These are phyloP conservation scores for Euphonia xanthogaster DNA, from an alignment of 2,797 vertebrate species.

Conservation along the genomic window DNA sequence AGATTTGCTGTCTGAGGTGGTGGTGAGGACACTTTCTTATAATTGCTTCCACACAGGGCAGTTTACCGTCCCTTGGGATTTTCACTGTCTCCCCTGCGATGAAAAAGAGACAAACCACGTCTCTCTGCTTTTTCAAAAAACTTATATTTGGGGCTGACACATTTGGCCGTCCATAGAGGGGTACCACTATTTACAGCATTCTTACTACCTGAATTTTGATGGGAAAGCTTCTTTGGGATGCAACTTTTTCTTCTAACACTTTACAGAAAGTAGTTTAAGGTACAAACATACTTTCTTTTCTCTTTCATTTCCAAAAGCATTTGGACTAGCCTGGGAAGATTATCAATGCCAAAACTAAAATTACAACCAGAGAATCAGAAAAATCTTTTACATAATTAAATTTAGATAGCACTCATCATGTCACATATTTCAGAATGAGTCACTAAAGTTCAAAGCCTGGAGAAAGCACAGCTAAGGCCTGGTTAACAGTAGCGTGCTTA, in stretches of 20 bases:
- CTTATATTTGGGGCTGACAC: background rate
- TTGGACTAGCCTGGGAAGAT: background rate
- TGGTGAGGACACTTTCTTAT: background rate
- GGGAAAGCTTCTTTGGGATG: background rate
- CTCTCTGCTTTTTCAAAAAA: background rate
- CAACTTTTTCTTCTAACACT: background rate
- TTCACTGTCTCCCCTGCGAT: background rate
- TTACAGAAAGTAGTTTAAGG: background rate
- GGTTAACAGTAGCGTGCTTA: background rate
- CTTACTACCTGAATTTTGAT: background rate
- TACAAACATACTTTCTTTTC: background rate
- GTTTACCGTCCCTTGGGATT: background rate
- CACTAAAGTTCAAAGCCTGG: slow-evolving; percentile 24
- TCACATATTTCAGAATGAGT: background rate
- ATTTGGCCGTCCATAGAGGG: background rate
- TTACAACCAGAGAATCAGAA: background rate
- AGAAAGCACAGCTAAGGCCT: background rate
- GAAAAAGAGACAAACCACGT: background rate
- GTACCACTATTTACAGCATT: background rate
- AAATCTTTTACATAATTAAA: slow-evolving; percentile 5
- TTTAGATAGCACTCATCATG: background rate
- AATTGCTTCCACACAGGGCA: background rate
- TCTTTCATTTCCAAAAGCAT: background rate
- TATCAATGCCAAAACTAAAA: background rate
- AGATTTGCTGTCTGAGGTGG: background rate